A percentile compares a stretch with the other conserved stretches of the same genome.
phyloP scores from a whole-genome alignment of 2,113 vertebrate species.

The Odocoileus virginianus region DNA sequence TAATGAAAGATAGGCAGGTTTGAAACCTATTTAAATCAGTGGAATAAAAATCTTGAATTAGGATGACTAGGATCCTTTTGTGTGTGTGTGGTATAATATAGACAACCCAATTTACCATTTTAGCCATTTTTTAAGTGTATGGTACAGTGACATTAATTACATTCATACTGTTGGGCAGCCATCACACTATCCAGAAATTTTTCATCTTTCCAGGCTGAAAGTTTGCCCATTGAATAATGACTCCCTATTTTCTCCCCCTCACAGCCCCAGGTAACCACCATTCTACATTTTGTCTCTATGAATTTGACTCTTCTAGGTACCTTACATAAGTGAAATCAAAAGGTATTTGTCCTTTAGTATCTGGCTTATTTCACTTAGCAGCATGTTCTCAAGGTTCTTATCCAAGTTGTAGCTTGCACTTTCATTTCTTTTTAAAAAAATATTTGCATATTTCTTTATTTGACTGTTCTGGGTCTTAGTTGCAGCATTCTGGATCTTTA shows the following conservation, averaged over 20 bases:
- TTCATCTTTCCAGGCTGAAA: background rate
- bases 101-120: background rate
- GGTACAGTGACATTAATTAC: background rate
- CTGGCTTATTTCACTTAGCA: conserved; percentile 6
- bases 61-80: background rate
- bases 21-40: conserved; percentile 9
- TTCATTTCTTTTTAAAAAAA: background rate
- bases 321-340: background rate
- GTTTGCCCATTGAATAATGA: background rate
- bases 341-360: conserved; percentile 1
- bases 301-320: background rate
- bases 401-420: background rate
- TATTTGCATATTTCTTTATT: background rate
- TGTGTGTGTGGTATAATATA: background rate
- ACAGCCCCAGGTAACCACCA: background rate
- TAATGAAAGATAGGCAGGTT: background rate
- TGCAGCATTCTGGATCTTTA: no score
- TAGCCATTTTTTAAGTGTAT: background rate
- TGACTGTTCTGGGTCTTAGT: background rate
- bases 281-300: background rate
- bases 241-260: background rate
- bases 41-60: conserved; percentile 34
- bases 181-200: background rate
- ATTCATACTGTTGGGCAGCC: background rate
- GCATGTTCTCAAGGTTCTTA: conserved; percentile 18